Conservation (phyloP, 35 echinoderm and acorn worm genomes). For the Apostichopus parvimensis region DNA sequence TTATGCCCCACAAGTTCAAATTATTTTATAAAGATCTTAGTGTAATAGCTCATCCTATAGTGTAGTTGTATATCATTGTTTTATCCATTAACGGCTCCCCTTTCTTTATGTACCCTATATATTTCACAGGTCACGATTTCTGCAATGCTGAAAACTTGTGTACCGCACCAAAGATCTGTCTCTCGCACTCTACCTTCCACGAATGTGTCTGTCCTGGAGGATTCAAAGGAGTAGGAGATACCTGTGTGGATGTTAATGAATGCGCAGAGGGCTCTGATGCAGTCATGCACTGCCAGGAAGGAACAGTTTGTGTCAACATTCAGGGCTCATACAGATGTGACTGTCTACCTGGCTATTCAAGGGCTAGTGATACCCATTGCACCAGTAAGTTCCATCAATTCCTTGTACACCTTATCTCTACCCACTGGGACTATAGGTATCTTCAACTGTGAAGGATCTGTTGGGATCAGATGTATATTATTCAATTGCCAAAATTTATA, state of each 20-base stretch:
- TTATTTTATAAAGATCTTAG: no score
- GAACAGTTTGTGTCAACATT: conserved; percentile 76
- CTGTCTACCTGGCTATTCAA: conserved; percentile 72
- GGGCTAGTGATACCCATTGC: conserved; percentile 67
- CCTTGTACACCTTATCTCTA: no score
- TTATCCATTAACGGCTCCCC: no score
- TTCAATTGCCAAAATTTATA: no score
- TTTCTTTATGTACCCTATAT: background rate
- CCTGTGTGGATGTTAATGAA: conserved; percentile 83
- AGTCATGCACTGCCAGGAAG: conserved; percentile 71
- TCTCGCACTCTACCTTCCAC: conserved; percentile 64
- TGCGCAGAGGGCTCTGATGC: conserved; percentile 33
- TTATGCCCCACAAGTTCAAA: no score
- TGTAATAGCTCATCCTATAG: no score
- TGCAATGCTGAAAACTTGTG: conserved; percentile 70
- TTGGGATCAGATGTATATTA: no score
- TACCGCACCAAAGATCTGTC: conserved; percentile 71
- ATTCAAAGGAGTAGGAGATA: conserved; percentile 50
- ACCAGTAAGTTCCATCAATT: conserved; percentile 54
- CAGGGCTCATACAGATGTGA: conserved; percentile 71
- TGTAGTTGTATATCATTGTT: no score
- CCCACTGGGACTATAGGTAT: no score
- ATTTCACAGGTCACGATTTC: conserved; percentile 71
- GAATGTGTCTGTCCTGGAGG: conserved; percentile 80
- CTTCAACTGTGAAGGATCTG: no score